Conservation (phyloP, 2,888 invertebrate genomes). For the Orchesella flavescens region DNA sequence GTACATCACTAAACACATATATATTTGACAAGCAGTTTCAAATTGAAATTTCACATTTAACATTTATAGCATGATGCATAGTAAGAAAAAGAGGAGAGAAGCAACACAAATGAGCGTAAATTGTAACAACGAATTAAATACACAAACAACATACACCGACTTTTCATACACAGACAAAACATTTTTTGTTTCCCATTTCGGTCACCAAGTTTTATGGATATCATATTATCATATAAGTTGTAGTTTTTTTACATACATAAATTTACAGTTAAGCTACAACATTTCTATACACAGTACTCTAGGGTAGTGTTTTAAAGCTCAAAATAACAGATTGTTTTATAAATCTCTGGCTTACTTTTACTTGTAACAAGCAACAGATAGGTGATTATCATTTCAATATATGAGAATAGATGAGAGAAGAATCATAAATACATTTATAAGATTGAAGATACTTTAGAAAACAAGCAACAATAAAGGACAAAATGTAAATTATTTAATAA, state of each 20-base stretch:
- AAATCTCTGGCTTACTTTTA: background rate
- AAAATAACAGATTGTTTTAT: constrained; percentile 37
- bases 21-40: background rate
- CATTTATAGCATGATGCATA: background rate
- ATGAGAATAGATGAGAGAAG: too few species aligned
- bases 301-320: constrained; percentile 52
- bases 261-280: too few species aligned
- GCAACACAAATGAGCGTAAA: too few species aligned
- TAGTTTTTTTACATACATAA: too few species aligned
- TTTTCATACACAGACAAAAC: too few species aligned
- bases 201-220: too few species aligned
- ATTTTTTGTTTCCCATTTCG: too few species aligned
- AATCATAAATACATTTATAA: too few species aligned
- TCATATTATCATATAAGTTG: too few species aligned
- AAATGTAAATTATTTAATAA: constrained; percentile 44
- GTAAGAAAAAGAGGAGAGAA: too few species aligned
- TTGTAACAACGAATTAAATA: background rate
- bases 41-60: background rate
- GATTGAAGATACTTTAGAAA: too few species aligned
- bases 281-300: constrained; percentile 7
- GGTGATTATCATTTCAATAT: too few species aligned
- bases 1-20: background rate
- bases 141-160: background rate
- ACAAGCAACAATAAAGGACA: constrained; percentile 50
- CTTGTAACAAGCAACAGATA: constrained; percentile 9